phyloP scores from a whole-genome alignment of 2,113 vertebrate species.

The Dromiciops gliroides region DNA sequence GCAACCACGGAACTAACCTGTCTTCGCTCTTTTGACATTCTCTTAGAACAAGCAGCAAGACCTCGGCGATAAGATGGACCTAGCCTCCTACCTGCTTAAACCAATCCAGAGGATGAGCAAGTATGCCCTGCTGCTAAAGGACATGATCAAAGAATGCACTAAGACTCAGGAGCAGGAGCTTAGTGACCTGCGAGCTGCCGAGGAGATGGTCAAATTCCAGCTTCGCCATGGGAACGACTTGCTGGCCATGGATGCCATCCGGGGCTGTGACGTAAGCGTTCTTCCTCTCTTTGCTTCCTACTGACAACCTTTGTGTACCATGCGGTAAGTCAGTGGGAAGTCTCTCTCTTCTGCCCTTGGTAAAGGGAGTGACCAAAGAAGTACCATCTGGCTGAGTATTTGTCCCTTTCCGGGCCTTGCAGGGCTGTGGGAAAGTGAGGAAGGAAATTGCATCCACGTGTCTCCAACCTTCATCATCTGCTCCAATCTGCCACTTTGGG shows the following conservation, averaged over 20 bases:
- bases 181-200: constrained; percentile 59
- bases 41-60: constrained; percentile 77
- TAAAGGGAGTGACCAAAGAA: not conserved
- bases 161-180: constrained; percentile 67
- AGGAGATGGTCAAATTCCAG: constrained; percentile 78
- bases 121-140: constrained; percentile 77
- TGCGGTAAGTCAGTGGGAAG: not conserved
- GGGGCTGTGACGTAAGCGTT: constrained; percentile 75
- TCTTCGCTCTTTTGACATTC: not conserved
- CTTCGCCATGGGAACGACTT: constrained; percentile 79
- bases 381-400: not conserved
- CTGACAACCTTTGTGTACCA: not conserved
- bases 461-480: not conserved
- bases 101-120: constrained; percentile 80
- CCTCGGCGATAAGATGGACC: constrained; percentile 80
- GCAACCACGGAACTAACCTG: not conserved
- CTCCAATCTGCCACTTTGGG: not conserved
- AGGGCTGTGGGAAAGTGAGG: not conserved
- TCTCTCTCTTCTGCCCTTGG: not conserved
- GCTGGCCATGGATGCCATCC: constrained; percentile 80
- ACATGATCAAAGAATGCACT: constrained; percentile 67
- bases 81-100: constrained; percentile 81
- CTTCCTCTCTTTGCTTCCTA: not conserved
- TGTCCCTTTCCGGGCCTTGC: not conserved
- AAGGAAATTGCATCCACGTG: not conserved